Evolutionary conservation across 2,797 vertebrate species (phyloP).

Genomic region (Pipistrellus pygmaeus): DNA sequence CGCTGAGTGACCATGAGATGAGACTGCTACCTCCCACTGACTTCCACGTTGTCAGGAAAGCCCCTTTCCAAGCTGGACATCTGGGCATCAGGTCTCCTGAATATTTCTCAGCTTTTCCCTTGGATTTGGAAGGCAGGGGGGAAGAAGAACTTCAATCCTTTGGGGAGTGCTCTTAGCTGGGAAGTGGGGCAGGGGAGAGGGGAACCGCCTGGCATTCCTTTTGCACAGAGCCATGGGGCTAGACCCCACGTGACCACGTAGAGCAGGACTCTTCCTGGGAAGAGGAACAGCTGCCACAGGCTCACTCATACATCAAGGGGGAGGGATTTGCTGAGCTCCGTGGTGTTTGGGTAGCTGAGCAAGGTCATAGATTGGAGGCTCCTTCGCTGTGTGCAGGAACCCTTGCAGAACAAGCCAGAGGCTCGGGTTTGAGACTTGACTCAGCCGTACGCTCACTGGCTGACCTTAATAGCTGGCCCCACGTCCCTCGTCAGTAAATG

Average conservation of each 20-base stretch:
- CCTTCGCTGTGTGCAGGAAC: neutral
- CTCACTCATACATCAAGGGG: neutral
- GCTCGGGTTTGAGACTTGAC: neutral
- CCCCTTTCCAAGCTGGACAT: constrained; percentile 3
- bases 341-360: neutral
- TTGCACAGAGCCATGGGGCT: neutral
- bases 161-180: neutral
- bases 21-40: neutral
- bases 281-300: neutral
- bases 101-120: neutral
- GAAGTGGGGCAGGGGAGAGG: neutral
- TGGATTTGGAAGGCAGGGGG: neutral
- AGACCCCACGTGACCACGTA: neutral
- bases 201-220: neutral
- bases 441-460: neutral
- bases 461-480: neutral
- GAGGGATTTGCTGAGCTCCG: neutral
- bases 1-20: neutral
- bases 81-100: constrained; percentile 40
- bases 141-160: neutral
- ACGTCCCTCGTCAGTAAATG: neutral
- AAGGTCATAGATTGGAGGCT: neutral
- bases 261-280: neutral
- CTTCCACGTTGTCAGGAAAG: neutral
- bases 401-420: neutral